phyloP scores from a whole-genome alignment of 30 jellyfish, hydroid and myxozoan species.

The Hydra vulgaris region DNA sequence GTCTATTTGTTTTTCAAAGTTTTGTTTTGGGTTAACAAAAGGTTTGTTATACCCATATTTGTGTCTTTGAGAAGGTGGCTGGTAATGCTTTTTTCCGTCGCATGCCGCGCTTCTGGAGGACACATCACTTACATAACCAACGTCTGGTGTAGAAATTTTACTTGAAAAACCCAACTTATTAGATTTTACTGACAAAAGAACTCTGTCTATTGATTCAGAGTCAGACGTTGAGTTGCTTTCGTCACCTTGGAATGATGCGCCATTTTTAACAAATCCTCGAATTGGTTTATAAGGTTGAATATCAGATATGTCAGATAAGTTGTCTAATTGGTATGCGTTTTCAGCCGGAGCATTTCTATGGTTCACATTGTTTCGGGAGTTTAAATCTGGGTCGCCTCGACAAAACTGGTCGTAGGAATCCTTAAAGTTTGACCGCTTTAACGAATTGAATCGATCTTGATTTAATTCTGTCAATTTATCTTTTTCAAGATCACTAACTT shows the following conservation, averaged over 20 bases:
- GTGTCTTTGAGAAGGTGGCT: constrained; percentile 33
- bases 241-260: constrained; percentile 74
- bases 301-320: constrained; percentile 75
- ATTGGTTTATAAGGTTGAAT: constrained; percentile 64
- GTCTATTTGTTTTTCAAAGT: constrained; percentile 49
- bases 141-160: constrained; percentile 43
- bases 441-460: constrained; percentile 42
- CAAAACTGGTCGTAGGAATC: constrained; percentile 97
- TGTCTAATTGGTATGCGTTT: constrained; percentile 37
- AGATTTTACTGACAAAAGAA: background rate
- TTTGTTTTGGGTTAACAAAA: constrained; percentile 17
- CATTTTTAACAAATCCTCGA: background rate
- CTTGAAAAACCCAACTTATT: constrained; percentile 22
- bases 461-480: constrained; percentile 68
- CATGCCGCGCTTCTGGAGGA: constrained; percentile 83
- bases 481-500: constrained; percentile 62
- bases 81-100: constrained; percentile 21
- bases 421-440: constrained; percentile 71
- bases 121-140: constrained; percentile 72
- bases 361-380: constrained; percentile 9
- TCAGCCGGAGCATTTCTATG: constrained; percentile 38
- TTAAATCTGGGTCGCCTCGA: constrained; percentile 28
- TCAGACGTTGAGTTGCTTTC: constrained; percentile 88
- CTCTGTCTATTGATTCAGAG: constrained; percentile 49
- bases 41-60: constrained; percentile 29